These are phyloP conservation scores for Diadumene lineata DNA, from an alignment of 92 coral and sea anemone genomes.

Conservation along the genomic window DNA sequence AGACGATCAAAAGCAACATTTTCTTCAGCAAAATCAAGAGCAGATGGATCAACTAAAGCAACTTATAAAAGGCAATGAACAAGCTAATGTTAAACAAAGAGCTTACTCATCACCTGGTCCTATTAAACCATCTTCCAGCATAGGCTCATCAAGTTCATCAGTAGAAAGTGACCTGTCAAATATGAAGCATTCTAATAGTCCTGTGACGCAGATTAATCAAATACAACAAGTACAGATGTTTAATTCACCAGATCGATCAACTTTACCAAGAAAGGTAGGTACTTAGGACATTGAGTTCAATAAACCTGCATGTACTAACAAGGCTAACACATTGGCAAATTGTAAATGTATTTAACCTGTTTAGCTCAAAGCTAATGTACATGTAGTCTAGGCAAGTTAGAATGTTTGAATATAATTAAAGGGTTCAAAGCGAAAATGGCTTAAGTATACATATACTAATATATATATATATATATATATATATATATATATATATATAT, in stretches of 20 bases:
- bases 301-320: neutral
- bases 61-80: constrained; percentile 38
- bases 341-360: too few relatives aligned
- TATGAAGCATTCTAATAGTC: constrained; percentile 1
- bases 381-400: too few relatives aligned
- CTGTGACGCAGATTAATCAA: constrained; percentile 13
- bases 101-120: constrained; percentile 69
- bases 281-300: neutral
- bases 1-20: constrained; percentile 32
- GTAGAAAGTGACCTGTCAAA: constrained; percentile 32
- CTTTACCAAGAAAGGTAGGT: constrained; percentile 69
- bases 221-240: constrained; percentile 17
- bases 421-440: too few relatives aligned
- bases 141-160: neutral
- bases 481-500: too few relatives aligned
- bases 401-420: too few relatives aligned
- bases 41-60: constrained; percentile 57
- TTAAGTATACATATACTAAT: too few relatives aligned
- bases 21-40: constrained; percentile 53
- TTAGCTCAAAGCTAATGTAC: too few relatives aligned
- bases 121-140: constrained; percentile 4
- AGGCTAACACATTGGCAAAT: neutral
- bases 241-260: constrained; percentile 34
- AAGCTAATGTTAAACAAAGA: constrained; percentile 45
- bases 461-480: too few relatives aligned